phyloP scores from a whole-genome alignment of 2,113 vertebrate genomes.

The Aegotheles bennettii region DNA sequence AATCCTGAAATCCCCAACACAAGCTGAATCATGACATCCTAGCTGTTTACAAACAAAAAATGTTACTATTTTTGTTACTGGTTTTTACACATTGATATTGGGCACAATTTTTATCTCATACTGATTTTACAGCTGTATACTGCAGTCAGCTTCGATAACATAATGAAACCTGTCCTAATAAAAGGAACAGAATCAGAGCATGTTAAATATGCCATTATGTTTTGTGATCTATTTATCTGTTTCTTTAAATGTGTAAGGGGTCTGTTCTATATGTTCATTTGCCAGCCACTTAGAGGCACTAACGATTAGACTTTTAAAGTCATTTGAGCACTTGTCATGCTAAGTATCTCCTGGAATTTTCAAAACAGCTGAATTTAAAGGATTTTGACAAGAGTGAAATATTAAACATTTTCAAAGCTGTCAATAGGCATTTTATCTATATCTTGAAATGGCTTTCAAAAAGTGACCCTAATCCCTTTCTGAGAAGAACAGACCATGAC shows the following conservation, averaged over 20 bases:
- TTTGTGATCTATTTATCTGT: not conserved
- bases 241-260: not conserved
- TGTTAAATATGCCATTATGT: not conserved
- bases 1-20: not conserved
- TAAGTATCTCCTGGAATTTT: not conserved
- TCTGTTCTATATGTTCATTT: not conserved
- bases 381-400: not conserved
- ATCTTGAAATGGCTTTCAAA: not conserved
- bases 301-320: not conserved
- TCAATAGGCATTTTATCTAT: not conserved
- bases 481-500: not conserved
- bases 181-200: not conserved
- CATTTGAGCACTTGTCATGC: not conserved
- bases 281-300: not conserved
- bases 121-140: not conserved
- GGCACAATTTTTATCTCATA: not conserved
- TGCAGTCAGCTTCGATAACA: not conserved
- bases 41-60: not conserved
- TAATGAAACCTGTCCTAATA: not conserved
- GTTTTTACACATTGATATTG: not conserved
- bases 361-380: not conserved
- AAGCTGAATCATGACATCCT: not conserved
- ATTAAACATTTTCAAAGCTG: not conserved
- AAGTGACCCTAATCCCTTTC: not conserved
- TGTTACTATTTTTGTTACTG: not conserved